Evolutionary conservation across 2,797 vertebrate species (phyloP).

Genomic region (Anniella stebbinsi): DNA sequence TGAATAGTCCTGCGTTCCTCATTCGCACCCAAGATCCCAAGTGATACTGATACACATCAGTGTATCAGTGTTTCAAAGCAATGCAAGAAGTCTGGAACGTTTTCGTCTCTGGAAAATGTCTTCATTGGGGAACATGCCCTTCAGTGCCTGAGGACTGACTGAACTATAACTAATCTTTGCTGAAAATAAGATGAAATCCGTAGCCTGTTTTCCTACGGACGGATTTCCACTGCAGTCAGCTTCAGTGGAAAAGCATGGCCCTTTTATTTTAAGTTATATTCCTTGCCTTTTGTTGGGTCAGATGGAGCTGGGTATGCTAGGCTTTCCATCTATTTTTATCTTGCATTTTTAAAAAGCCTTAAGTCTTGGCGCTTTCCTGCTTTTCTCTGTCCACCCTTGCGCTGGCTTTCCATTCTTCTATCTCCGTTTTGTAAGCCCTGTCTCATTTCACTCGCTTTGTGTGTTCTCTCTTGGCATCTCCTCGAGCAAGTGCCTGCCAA

Average conservation of each 20-base stretch:
- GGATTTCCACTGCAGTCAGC: rapidly evolving
- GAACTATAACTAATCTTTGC: neutral
- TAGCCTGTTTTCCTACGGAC: neutral
- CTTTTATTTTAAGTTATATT: rapidly evolving
- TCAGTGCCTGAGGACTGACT: constrained; percentile 23
- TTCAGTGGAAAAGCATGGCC: neutral
- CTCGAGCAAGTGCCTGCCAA: constrained; percentile 63
- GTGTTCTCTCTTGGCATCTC: constrained; percentile 65
- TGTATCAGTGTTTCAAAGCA: constrained; percentile 19
- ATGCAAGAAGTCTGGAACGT: constrained; percentile 11
- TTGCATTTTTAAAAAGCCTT: constrained; percentile 35
- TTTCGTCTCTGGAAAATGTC: constrained; percentile 39
- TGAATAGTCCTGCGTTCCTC: neutral
- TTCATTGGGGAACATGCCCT: constrained; percentile 10
- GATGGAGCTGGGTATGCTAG: neutral
- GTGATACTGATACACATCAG: neutral
- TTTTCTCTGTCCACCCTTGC: constrained; percentile 43
- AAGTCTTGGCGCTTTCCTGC: constrained; percentile 44
- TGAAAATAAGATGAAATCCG: neutral
- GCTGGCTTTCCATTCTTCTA: constrained; percentile 53
- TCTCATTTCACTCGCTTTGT: constrained; percentile 62
- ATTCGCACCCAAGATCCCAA: neutral
- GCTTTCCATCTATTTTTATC: constrained; percentile 45
- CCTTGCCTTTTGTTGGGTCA: neutral
- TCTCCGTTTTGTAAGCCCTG: constrained; percentile 50